phyloP scores from a whole-genome alignment of 2,888 invertebrate genomes.

The Drosophila mimica region DNA sequence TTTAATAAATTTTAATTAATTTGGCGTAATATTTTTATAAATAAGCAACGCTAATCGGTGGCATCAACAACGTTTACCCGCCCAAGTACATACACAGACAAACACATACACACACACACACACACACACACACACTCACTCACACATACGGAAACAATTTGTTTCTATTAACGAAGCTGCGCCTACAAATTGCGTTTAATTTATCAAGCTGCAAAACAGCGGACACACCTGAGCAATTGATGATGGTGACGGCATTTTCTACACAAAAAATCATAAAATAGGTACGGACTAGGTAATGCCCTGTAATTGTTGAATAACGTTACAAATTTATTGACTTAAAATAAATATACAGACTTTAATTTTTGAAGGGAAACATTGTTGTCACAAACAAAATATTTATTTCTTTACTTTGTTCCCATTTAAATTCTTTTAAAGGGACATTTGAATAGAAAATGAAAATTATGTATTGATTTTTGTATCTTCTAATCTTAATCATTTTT shows the following conservation, averaged over 20 bases:
- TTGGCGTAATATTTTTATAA: conserved; percentile 72
- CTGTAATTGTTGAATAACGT: background rate
- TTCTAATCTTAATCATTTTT: background rate
- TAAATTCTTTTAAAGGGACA: background rate
- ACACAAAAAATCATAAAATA: conserved; percentile 18
- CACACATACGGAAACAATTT: conserved; percentile 62
- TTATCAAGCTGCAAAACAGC: conserved; percentile 66
- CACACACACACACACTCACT: background rate
- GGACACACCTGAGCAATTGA: conserved; percentile 73
- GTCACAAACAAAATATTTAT: too few relatives aligned
- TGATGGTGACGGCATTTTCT: conserved; percentile 57
- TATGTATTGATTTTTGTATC: too few relatives aligned
- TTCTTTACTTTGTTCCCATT: background rate
- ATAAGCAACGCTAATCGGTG: conserved; percentile 73
- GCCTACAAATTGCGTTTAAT: conserved; percentile 78
- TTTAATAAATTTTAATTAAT: conserved; percentile 77
- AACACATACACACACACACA: background rate
- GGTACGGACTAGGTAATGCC: conserved; percentile 16
- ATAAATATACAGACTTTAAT: background rate
- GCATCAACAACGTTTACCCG: conserved; percentile 21
- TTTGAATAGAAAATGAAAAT: too few relatives aligned
- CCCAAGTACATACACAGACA: conserved; percentile 1
- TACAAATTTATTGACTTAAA: background rate
- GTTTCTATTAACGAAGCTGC: conserved; percentile 78
- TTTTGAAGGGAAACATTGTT: background rate